Conservation (phyloP, 2,797 vertebrate species). For the Ataeniobius toweri region DNA sequence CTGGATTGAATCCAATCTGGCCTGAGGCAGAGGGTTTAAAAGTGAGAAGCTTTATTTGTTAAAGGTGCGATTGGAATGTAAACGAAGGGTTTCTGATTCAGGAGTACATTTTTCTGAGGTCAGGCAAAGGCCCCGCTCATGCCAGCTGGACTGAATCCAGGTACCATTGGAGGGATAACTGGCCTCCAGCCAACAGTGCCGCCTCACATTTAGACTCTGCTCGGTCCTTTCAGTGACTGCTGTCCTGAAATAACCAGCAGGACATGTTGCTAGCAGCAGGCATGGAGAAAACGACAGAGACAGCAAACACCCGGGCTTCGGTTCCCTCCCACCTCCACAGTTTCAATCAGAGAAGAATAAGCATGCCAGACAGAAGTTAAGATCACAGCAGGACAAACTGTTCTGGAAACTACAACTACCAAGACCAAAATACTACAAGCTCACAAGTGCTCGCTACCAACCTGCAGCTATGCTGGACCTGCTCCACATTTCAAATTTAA, state of each 20-base stretch:
- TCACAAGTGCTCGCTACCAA: slow-evolving; percentile 69
- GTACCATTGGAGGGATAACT: slow-evolving; percentile 23
- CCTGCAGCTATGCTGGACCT: slow-evolving; percentile 60
- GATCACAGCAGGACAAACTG: slow-evolving; percentile 54
- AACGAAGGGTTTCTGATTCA: slow-evolving; percentile 27
- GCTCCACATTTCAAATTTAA: slow-evolving; percentile 29
- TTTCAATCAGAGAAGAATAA: slow-evolving; percentile 22
- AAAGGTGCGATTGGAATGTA: background rate
- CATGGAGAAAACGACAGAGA: slow-evolving; percentile 14
- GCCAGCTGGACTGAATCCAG: slow-evolving; percentile 62
- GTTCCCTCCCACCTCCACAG: slow-evolving; percentile 4
- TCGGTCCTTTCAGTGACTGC: slow-evolving; percentile 10
- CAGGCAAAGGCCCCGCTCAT: slow-evolving; percentile 31
- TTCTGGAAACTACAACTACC: slow-evolving; percentile 60
- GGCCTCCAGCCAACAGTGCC: slow-evolving; percentile 24
- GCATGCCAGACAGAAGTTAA: slow-evolving; percentile 70
- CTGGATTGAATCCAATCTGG: slow-evolving; percentile 55
- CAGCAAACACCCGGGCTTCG: slow-evolving; percentile 3
- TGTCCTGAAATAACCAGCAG: slow-evolving; percentile 21
- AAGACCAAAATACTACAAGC: slow-evolving; percentile 52
- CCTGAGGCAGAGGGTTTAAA: slow-evolving; percentile 13
- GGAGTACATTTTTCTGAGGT: slow-evolving; percentile 35
- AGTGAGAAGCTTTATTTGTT: background rate
- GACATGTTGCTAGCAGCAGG: slow-evolving; percentile 29
- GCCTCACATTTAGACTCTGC: slow-evolving; percentile 21